Evolutionary conservation across 2,797 vertebrate genomes (phyloP).

Genomic region (Novumbra hubbsi): DNA sequence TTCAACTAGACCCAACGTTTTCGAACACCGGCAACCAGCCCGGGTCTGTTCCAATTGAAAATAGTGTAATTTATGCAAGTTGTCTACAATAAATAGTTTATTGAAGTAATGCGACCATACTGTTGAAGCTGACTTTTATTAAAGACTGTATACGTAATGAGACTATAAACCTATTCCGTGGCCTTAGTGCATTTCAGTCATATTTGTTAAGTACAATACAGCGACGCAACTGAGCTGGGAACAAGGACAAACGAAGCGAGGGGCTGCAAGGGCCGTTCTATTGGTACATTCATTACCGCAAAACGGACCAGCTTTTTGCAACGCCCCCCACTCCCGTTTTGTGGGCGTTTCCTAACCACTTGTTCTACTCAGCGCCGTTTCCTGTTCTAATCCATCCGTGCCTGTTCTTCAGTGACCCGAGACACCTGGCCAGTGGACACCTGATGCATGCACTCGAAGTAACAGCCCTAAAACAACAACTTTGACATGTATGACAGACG

Average conservation of each 20-base stretch:
- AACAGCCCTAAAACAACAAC: background rate
- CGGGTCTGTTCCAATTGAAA: too few relatives aligned
- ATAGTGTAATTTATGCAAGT: too few relatives aligned
- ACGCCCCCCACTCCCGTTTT: slow-evolving; percentile 10
- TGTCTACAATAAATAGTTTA: too few relatives aligned
- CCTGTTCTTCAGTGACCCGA: slow-evolving; percentile 56
- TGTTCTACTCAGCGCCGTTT: slow-evolving; percentile 43
- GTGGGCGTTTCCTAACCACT: slow-evolving; percentile 7
- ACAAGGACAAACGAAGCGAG: slow-evolving; percentile 23
- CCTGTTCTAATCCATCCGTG: slow-evolving; percentile 64
- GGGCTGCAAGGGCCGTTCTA: slow-evolving; percentile 39
- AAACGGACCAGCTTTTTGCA: slow-evolving; percentile 64
- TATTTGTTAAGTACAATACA: background rate
- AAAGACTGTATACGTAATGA: too few relatives aligned
- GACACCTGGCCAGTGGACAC: background rate
- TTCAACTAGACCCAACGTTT: too few relatives aligned
- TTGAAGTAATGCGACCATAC: too few relatives aligned
- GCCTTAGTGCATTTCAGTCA: too few relatives aligned
- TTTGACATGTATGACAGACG: background rate
- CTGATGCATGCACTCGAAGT: background rate
- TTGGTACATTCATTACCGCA: slow-evolving; percentile 61
- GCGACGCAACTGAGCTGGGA: background rate
- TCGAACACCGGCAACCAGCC: too few relatives aligned
- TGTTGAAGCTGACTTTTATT: too few relatives aligned
- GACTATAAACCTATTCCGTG: too few relatives aligned